Evolutionary conservation across 1,140 invertebrate genomes (phyloP).

Genomic region (Chironomus tepperi): DNA sequence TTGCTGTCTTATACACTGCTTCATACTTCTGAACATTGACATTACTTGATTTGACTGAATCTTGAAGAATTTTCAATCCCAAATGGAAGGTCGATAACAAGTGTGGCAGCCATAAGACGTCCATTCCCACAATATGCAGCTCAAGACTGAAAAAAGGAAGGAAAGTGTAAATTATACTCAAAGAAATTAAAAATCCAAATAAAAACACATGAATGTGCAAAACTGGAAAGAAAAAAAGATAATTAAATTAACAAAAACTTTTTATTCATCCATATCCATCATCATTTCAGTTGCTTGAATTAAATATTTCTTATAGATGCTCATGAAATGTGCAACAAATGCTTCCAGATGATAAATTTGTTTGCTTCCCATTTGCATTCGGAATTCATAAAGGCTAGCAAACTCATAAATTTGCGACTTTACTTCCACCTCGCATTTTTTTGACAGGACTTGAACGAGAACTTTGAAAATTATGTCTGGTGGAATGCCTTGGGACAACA

Average conservation of each 20-base stretch:
- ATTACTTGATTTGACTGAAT: too few species aligned
- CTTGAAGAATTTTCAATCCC: too few species aligned
- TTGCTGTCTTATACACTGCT: too few species aligned
- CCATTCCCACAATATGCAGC: too few species aligned
- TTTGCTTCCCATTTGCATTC: conserved; percentile 82
- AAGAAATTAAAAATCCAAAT: not conserved
- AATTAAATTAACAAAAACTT: not conserved
- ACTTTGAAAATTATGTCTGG: conserved; percentile 88
- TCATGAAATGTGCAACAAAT: conserved; percentile 95
- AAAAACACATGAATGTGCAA: conserved; percentile 2
- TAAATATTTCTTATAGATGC: conserved; percentile 79
- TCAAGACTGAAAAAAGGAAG: not conserved
- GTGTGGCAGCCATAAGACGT: too few species aligned
- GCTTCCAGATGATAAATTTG: conserved; percentile 96
- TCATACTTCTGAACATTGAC: too few species aligned
- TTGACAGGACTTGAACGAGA: conserved; percentile 73
- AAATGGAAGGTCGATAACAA: too few species aligned
- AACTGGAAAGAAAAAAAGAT: not conserved
- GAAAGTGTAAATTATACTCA: not conserved
- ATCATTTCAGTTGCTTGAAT: conserved; percentile 51
- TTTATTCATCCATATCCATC: conserved; percentile 28
- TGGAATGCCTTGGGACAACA: conserved; percentile 90
- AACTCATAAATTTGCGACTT: conserved; percentile 75
- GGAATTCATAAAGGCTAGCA: conserved; percentile 85
- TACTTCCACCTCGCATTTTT: conserved; percentile 82